A percentile compares a stretch with the other conserved stretches of the same genome.
Evolutionary conservation across 2,113 vertebrate genomes (phyloP).

Genomic region (Psittacus erithacus): DNA sequence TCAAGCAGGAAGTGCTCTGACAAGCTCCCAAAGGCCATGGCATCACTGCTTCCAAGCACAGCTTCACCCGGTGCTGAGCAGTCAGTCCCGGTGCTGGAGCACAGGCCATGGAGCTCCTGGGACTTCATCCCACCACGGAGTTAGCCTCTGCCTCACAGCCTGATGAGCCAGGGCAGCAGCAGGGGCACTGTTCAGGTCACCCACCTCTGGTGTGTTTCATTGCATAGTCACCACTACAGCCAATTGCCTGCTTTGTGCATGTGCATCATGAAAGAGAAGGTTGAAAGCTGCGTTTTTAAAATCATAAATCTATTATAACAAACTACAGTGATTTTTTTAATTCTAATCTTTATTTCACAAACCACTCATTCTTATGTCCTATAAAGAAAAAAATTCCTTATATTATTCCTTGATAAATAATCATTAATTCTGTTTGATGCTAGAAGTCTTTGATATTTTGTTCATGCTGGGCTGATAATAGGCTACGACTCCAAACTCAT

Average conservation of each 20-base stretch:
- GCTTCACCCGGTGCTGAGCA: accelerated
- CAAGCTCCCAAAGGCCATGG: neutral
- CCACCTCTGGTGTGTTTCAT: neutral
- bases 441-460: neutral
- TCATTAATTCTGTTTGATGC: neutral
- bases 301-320: neutral
- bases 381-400: neutral
- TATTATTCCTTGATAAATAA: neutral
- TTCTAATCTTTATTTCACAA: neutral
- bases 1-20: neutral
- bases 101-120: accelerated
- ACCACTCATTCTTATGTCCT: neutral
- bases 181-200: neutral
- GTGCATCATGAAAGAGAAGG: neutral
- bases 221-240: neutral
- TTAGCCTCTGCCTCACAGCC: too few species aligned
- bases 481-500: neutral
- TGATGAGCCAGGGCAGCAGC: accelerated
- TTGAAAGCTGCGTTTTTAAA: neutral
- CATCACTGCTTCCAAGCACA: accelerated
- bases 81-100: neutral
- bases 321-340: neutral
- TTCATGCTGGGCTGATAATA: neutral
- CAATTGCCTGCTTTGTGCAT: accelerated
- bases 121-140: accelerated